Percentiles rank a stretch among this genome's conserved stretches.
phyloP scores from a whole-genome alignment of 2,113 vertebrate genomes.

The Lontra canadensis region DNA sequence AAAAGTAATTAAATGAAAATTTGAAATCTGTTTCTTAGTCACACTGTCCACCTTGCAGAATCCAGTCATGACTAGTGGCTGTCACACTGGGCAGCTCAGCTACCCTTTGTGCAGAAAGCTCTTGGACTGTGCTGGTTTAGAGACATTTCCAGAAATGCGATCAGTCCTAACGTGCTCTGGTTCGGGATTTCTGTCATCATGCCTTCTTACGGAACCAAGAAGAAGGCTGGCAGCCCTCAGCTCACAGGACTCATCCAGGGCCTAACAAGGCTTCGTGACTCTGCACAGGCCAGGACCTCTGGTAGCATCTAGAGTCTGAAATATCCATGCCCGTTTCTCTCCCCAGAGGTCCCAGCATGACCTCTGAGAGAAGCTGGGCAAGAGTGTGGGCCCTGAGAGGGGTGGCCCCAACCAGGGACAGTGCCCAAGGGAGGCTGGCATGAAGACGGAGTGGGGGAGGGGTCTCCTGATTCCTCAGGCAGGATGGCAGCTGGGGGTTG shows the following conservation, averaged over 20 bases:
- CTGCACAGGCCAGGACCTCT: neutral
- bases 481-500: neutral
- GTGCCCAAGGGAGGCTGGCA: neutral
- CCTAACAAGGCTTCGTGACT: neutral
- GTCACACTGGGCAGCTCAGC: no score
- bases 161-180: neutral
- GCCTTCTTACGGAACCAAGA: neutral
- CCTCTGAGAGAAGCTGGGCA: neutral
- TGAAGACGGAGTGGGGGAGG: neutral
- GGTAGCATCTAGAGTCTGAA: neutral
- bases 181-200: neutral
- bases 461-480: neutral
- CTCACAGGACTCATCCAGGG: neutral
- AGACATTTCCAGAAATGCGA: neutral
- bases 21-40: neutral
- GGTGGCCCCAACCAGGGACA: no score
- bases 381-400: neutral
- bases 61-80: neutral
- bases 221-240: neutral
- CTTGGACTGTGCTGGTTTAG: neutral
- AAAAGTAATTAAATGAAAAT: neutral
- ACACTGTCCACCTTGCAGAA: neutral
- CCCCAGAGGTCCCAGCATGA: neutral
- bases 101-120: fast-evolving
- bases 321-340: neutral